phyloP scores from a whole-genome alignment of 2,888 invertebrate species.

The Achlya flavicornis region DNA sequence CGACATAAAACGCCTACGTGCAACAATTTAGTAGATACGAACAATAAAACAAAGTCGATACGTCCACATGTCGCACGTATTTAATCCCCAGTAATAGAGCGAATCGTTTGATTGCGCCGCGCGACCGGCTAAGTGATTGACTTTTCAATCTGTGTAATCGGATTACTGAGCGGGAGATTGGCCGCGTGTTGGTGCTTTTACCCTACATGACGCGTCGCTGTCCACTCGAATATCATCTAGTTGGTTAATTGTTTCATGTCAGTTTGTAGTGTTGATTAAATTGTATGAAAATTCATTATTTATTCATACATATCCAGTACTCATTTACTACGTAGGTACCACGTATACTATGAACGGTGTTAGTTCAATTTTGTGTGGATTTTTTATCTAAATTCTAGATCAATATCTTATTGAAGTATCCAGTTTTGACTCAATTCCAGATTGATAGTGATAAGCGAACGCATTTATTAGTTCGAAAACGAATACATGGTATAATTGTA shows the following conservation, averaged over 20 bases:
- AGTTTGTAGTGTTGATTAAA: constrained; percentile 25
- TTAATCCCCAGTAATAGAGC: constrained; percentile 64
- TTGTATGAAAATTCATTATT: constrained; percentile 12
- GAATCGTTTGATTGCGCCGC: constrained; percentile 72
- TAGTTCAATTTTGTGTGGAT: too few relatives aligned
- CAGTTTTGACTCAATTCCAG: too few relatives aligned
- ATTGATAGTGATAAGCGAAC: too few relatives aligned
- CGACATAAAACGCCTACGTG: constrained; percentile 32
- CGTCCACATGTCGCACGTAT: constrained; percentile 57
- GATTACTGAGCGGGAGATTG: constrained; percentile 49
- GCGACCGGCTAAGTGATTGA: constrained; percentile 74
- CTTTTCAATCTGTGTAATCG: constrained; percentile 82
- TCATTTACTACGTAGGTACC: background rate
- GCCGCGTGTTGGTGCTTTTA: constrained; percentile 51
- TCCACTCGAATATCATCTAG: constrained; percentile 8
- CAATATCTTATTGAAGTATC: too few relatives aligned
- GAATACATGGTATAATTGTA: too few relatives aligned
- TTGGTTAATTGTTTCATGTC: constrained; percentile 6
- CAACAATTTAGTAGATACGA: constrained; percentile 32
- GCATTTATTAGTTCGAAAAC: too few relatives aligned
- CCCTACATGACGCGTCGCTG: constrained; percentile 42
- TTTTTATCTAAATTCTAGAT: too few relatives aligned
- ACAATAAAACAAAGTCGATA: constrained; percentile 45
- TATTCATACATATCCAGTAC: background rate
- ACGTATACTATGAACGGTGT: too few relatives aligned